phyloP scores from a whole-genome alignment of 2,113 vertebrate genomes.

The Elephantulus edwardii region DNA sequence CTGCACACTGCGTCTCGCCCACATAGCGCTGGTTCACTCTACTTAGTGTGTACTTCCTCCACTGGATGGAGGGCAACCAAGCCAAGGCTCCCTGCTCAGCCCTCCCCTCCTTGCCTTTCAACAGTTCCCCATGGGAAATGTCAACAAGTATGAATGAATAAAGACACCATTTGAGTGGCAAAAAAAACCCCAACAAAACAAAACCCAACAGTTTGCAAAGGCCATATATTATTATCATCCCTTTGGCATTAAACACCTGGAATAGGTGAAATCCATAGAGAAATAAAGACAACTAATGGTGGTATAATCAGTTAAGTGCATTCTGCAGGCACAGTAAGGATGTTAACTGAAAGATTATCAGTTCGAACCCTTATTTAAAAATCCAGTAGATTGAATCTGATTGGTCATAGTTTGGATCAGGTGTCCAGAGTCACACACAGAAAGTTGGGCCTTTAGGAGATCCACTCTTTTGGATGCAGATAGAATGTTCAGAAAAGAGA shows the following conservation, averaged over 20 bases:
- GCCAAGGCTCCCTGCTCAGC: not conserved
- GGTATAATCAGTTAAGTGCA: too few species aligned
- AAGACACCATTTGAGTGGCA: conserved; percentile 61
- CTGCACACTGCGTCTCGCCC: conserved; percentile 52
- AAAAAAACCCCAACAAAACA: too few species aligned
- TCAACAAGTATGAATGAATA: conserved; percentile 69
- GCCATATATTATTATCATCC: not conserved
- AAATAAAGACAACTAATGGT: not conserved
- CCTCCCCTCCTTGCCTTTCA: conserved; percentile 24
- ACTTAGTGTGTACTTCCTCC: conserved; percentile 53
- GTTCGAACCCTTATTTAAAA: not conserved
- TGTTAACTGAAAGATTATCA: too few species aligned
- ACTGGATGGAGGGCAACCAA: conserved; percentile 72
- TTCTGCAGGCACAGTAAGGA: too few species aligned
- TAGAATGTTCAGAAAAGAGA: not conserved
- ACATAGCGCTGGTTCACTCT: conserved; percentile 53
- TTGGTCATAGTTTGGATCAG: not conserved
- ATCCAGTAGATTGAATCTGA: not conserved
- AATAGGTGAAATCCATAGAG: not conserved
- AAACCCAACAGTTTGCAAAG: not conserved
- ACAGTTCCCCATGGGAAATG: conserved; percentile 73
- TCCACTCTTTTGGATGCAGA: not conserved
- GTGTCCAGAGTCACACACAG: not conserved
- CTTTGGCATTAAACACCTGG: not conserved
- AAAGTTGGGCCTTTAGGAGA: too few species aligned